phyloP scores from a whole-genome alignment of 2,888 invertebrate genomes.

The Pristionchus arcanus region DNA sequence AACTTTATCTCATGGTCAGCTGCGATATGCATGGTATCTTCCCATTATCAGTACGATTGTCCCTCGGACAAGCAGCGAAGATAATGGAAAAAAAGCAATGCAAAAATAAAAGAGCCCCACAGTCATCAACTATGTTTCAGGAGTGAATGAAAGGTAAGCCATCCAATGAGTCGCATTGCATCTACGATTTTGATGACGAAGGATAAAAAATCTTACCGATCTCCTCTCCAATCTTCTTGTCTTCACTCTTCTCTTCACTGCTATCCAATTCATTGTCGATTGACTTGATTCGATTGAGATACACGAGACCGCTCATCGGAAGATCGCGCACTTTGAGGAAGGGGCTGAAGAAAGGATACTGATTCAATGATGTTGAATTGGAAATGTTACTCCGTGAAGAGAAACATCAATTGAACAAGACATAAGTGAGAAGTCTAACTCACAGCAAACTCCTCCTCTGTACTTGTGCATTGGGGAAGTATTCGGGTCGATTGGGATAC shows the following conservation, averaged over 20 bases:
- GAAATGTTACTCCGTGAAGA: not conserved
- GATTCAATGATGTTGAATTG: not conserved
- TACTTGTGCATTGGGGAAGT: not conserved
- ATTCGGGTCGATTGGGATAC: constrained; percentile 43
- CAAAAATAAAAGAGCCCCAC: too few relatives aligned
- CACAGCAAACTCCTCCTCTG: constrained; percentile 46
- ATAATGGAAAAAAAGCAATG: too few relatives aligned
- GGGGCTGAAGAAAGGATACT: not conserved
- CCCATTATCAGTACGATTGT: too few relatives aligned
- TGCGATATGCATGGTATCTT: not conserved
- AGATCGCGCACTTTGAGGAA: constrained; percentile 55
- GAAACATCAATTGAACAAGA: not conserved
- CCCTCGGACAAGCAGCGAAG: too few relatives aligned
- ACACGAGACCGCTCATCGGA: constrained; percentile 51
- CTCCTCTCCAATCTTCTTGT: constrained; percentile 31
- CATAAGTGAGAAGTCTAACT: not conserved
- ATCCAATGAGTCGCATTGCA: too few relatives aligned
- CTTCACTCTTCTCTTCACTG: constrained; percentile 37
- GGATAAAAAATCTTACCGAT: not conserved
- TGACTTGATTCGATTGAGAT: constrained; percentile 53
- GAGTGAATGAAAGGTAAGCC: not conserved
- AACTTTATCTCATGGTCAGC: not conserved
- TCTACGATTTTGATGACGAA: not conserved
- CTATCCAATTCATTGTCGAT: not conserved
- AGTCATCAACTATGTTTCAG: not conserved